Evolutionary conservation across 2,113 vertebrate genomes (phyloP), one percentile per base, ranked within the genome.

Genomic region (Phaethon lepturus): DNA sequence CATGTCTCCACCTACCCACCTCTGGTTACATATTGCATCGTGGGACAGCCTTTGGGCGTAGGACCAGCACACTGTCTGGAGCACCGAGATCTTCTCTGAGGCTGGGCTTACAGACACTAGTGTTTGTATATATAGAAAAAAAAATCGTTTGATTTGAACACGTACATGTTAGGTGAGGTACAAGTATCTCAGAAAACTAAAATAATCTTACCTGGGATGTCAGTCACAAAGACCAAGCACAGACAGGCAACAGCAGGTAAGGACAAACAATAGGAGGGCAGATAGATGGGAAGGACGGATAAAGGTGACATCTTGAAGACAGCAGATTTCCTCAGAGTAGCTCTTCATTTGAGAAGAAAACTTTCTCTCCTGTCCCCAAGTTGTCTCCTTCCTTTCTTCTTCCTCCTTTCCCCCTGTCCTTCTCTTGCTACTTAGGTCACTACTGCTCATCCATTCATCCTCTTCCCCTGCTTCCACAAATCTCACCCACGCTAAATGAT

Each of bases 371-470:
- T 13, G 67, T 31, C 13, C 35, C 19, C 23, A 23, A 8, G 11
- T 11, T 59, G 13, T 26, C 20, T 71, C 10, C 12, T 47, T 42
- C 16, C 17, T 50, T 56, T 63, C 47, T 73, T 75, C 33, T 52
- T 58, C 64, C 23, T 69, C 20, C 40, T 15, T 50, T 73, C 47
- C 11, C 6, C 38, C 31, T 40, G 23, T 66, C 56, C 52, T 28
- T 83, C 4, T 29, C 12, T 50, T 50, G 64, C 35, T 62, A 10
- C 74, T 62, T 35, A 28, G 31, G 10, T 59, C 80, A 24, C 38
- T 62, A 22, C 18, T 0, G 0, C 13, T 42, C 22, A 74, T 20
- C 28, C 16, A 10, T 33, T 40, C 25, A 40, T n/a, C 8, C 22
- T 24, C 17, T 45, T 49, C 14, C 6, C 2, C 26, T n/a, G 17